phyloP scores from a whole-genome alignment of 1,140 invertebrate genomes.

The Temnothorax nylanderi region DNA sequence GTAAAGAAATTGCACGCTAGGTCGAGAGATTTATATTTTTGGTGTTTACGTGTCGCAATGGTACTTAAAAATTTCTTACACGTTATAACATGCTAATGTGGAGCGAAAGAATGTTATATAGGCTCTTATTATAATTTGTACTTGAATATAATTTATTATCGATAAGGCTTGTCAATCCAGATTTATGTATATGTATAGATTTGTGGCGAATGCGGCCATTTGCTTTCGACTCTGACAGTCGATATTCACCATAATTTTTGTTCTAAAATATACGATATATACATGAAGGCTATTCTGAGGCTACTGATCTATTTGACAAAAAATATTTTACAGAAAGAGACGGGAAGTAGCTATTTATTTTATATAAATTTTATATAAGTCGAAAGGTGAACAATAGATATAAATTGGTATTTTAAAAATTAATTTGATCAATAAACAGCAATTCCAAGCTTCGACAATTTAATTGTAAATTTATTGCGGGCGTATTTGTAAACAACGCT shows the following conservation, averaged over 20 bases:
- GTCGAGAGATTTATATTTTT: constrained; percentile 29
- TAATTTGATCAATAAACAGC: neutral
- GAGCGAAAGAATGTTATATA: neutral
- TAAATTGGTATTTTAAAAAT: neutral
- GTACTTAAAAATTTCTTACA: neutral
- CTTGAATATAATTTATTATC: neutral
- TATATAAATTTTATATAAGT: neutral
- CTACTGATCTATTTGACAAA: neutral
- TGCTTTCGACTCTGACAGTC: neutral
- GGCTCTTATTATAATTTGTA: neutral
- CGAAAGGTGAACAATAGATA: neutral
- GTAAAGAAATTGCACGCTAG: constrained; percentile 12
- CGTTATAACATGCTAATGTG: neutral
- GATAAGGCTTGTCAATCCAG: neutral
- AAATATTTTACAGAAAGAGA: neutral
- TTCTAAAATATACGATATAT: neutral
- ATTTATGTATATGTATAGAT: neutral
- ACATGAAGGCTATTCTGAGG: neutral
- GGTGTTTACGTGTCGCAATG: neutral
- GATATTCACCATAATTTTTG: neutral
- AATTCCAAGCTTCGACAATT: neutral
- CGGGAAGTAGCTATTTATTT: neutral
- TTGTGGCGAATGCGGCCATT: neutral
- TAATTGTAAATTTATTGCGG: neutral
- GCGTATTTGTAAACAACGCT: neutral